A percentile compares a stretch with the other conserved stretches of the same genome.
Conservation (phyloP, 2,888 invertebrate species). For the Phrixothrix hirtus region DNA sequence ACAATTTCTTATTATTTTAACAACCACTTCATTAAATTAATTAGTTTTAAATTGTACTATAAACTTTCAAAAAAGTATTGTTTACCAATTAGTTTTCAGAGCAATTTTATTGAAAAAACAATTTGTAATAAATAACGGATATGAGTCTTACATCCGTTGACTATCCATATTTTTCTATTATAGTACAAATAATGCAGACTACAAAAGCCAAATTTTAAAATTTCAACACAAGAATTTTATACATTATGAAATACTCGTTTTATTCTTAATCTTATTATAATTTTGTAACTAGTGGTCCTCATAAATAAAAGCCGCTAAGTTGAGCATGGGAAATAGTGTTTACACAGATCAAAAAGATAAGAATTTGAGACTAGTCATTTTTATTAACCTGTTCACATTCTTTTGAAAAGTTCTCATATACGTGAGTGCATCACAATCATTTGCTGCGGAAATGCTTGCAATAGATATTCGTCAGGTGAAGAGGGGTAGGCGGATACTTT, state of each 20-base stretch:
- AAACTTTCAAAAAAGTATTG: too few species aligned
- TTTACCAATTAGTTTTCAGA: too few species aligned
- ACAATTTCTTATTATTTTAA: too few species aligned
- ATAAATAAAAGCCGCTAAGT: conserved; percentile 48
- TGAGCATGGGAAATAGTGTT: conserved; percentile 51
- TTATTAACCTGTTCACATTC: conserved; percentile 49
- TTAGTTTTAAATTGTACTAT: too few species aligned
- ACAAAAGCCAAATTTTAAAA: too few species aligned
- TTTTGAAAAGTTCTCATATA: conserved; percentile 37
- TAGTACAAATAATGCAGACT: too few species aligned
- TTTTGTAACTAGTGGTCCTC: conserved; percentile 44
- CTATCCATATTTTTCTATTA: too few species aligned
- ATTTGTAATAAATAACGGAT: too few species aligned
- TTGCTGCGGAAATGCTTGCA: conserved; percentile 39
- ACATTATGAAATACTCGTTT: conserved; percentile 18
- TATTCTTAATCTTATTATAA: conserved; percentile 45
- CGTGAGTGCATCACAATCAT: conserved; percentile 28
- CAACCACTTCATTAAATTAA: too few species aligned
- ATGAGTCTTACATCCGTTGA: too few species aligned
- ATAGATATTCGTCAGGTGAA: conserved; percentile 33
- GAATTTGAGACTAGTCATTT: conserved; percentile 45
- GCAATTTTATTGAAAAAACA: too few species aligned
- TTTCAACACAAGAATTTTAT: too few species aligned
- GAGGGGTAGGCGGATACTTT: conserved; percentile 15
- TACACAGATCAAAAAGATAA: conserved; percentile 50